These are phyloP conservation scores for Pycnomerus fuliginosus DNA, from an alignment of 2,888 invertebrate species.

Conservation along the genomic window DNA sequence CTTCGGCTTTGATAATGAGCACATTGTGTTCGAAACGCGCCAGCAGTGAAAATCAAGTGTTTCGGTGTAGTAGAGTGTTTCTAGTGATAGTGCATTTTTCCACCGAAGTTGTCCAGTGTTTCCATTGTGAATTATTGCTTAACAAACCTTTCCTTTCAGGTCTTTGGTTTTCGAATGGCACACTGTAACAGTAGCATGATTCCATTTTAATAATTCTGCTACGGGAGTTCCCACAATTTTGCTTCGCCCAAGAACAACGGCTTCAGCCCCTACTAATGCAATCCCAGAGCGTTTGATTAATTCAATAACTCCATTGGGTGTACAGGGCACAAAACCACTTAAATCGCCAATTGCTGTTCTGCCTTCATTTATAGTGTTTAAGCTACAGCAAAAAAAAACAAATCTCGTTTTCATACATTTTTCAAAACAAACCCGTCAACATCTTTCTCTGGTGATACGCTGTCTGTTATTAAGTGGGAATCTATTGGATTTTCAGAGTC, in stretches of 20 bases:
- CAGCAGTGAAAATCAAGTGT: too few relatives aligned
- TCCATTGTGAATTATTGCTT: too few relatives aligned
- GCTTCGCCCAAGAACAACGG: constrained; percentile 94
- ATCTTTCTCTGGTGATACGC: constrained; percentile 87
- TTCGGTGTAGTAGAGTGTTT: too few relatives aligned
- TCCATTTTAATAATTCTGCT: constrained; percentile 92
- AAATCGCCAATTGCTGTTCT: constrained; percentile 87
- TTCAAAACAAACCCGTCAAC: constrained; percentile 88
- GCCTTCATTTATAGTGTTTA: constrained; percentile 93
- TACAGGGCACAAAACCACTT: constrained; percentile 91
- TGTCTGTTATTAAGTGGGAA: constrained; percentile 81
- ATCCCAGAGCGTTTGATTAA: constrained; percentile 81
- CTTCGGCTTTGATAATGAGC: too few relatives aligned
- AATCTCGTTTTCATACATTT: constrained; percentile 1
- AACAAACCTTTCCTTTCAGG: constrained; percentile 67
- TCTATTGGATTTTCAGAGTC: constrained; percentile 83
- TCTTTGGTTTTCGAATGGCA: constrained; percentile 94
- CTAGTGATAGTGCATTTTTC: too few relatives aligned
- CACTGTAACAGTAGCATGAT: constrained; percentile 94
- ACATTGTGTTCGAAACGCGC: too few relatives aligned
- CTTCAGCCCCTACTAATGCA: constrained; percentile 76
- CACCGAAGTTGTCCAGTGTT: too few relatives aligned
- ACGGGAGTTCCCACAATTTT: constrained; percentile 98
- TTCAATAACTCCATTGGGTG: constrained; percentile 93
- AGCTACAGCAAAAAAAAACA: constrained; percentile 47